Evolutionary conservation across 2,113 vertebrate species (phyloP).

Genomic region (Microtus ochrogaster): DNA sequence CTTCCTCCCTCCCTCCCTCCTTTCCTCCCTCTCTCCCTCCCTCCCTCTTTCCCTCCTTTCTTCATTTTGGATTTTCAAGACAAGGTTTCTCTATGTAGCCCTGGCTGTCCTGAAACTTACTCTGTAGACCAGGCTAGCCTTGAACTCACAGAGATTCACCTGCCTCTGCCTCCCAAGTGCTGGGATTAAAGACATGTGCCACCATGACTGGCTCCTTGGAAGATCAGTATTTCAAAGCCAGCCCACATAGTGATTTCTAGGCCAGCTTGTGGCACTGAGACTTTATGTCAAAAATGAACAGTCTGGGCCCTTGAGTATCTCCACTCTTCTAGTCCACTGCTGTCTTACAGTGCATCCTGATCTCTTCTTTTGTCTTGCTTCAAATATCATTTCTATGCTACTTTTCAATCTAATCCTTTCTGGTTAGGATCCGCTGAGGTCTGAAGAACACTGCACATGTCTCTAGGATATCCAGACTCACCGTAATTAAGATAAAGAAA

Average conservation of each 20-base stretch:
- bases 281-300: background rate
- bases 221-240: background rate
- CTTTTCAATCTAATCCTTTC: background rate
- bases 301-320: too few species aligned
- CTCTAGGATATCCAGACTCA: background rate
- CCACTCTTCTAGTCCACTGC: background rate
- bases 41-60: too few species aligned
- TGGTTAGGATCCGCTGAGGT: background rate
- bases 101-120: too few species aligned
- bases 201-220: background rate
- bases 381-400: background rate
- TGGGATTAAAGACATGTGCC: too few species aligned
- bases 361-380: background rate
- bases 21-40: background rate
- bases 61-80: too few species aligned
- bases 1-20: too few species aligned
- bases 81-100: too few species aligned
- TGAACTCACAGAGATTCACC: too few species aligned
- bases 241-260: background rate
- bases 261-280: background rate
- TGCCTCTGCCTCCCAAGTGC: too few species aligned
- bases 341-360: background rate
- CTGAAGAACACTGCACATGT: background rate
- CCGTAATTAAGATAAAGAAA: background rate
- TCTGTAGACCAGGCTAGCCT: too few species aligned